Evolutionary conservation across 2,113 vertebrate species (phyloP), one percentile per base, ranked within the genome.

Genomic region (Corapipo altera): DNA sequence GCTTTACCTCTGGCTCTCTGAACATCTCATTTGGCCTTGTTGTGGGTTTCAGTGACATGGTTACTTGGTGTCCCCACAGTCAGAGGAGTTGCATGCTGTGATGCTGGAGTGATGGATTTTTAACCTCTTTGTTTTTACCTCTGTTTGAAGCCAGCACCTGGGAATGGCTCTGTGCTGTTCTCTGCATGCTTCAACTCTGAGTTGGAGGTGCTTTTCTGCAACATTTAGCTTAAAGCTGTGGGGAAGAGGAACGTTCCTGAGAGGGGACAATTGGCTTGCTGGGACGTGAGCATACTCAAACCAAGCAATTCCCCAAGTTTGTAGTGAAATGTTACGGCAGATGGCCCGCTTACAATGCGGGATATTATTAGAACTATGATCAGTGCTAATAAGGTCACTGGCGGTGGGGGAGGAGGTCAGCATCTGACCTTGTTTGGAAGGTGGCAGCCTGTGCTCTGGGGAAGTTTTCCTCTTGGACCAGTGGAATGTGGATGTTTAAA

Each of bases 331-430:
- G 81, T 97, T 85, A 93, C 0, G 1, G 92, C 94, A 97, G 95
- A 96, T 97, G 93, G 89, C 72, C 93, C 0, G 74, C 79, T 97
- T 75, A 78, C 62, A 84, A 28, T 78, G 89, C 2, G 2, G 88
- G 91, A 44, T 97, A 97, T 97, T 97, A 93, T 97, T 97, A 88
- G 96, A 97, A 96, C 80, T 67, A 21, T 95, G 95, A 96, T 97
- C 94, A 27, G 76, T 91, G 39, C 92, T 97, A 97, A 97, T 97
- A 97, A 98, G 96, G 90, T 97, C 96, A 93, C 70, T 92, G 79
- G 54, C 18, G 15, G 39, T 66, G 82, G 95, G 69, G 71, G 78
- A 94, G 65, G 91, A 91, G 70, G 83, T 90, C 41, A 43, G 58
- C 85, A 69, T 85, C 94, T 88, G 80, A 82, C 95, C 96, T 96